These are phyloP conservation scores for Argyrosomus japonicus DNA, from an alignment of 2,113 vertebrate genomes.

Conservation along the genomic window DNA sequence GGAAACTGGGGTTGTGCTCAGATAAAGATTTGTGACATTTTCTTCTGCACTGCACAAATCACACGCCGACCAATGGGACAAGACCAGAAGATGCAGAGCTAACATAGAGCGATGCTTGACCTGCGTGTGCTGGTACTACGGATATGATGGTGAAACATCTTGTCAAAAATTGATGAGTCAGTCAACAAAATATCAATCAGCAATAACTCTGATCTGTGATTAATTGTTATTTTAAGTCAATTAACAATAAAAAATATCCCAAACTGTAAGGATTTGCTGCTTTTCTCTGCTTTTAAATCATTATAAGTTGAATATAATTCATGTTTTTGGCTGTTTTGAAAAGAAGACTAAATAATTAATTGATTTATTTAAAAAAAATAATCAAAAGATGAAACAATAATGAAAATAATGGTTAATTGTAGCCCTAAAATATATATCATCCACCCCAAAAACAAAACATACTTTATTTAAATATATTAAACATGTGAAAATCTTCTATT, in stretches of 20 bases:
- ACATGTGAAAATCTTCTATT: background rate
- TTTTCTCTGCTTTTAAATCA: background rate
- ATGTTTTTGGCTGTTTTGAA: background rate
- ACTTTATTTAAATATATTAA: no score
- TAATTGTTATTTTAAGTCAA: background rate
- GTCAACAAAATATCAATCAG: background rate
- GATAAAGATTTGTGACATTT: background rate
- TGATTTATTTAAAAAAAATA: background rate
- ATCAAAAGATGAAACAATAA: no score
- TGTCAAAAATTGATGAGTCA: background rate
- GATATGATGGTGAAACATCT: background rate
- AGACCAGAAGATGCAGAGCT: background rate
- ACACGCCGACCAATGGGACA: background rate
- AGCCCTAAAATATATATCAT: background rate
- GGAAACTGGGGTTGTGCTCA: background rate
- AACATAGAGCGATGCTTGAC: background rate
- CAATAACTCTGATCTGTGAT: background rate
- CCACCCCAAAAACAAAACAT: no score
- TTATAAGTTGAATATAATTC: background rate
- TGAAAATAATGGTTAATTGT: background rate
- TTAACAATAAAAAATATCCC: background rate
- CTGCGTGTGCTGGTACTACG: background rate
- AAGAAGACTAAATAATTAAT: background rate
- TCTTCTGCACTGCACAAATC: background rate
- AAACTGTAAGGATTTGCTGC: background rate